Conservation (phyloP, 2,113 vertebrate species). For the Halcyon senegalensis region DNA sequence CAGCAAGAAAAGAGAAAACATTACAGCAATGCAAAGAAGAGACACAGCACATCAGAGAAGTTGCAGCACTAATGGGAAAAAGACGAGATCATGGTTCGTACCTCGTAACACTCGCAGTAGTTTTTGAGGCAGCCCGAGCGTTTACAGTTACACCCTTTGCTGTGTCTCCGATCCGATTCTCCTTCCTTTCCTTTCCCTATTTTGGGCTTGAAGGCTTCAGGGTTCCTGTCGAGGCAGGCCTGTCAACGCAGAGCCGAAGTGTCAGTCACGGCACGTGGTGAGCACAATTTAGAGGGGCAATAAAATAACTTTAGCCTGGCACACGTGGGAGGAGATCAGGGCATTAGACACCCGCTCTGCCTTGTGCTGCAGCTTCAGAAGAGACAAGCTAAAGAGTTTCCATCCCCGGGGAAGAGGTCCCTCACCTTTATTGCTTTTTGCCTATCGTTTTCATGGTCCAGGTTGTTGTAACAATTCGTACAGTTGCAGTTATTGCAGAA, state of each 20-base stretch:
- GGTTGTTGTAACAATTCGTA: slow-evolving; percentile 98
- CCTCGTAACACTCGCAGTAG: slow-evolving; percentile 99
- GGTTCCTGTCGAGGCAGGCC: slow-evolving; percentile 97
- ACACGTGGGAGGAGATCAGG: background rate
- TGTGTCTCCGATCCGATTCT: slow-evolving; percentile 94
- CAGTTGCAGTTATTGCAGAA: slow-evolving; percentile 99
- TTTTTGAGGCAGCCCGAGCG: slow-evolving; percentile 97
- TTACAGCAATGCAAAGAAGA: background rate
- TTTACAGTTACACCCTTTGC: slow-evolving; percentile 98
- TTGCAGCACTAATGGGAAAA: background rate
- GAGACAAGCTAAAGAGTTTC: background rate
- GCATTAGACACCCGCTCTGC: background rate
- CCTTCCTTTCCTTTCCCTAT: slow-evolving; percentile 98
- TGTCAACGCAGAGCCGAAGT: slow-evolving; percentile 68
- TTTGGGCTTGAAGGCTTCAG: slow-evolving; percentile 98
- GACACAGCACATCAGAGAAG: background rate
- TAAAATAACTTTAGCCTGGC: background rate
- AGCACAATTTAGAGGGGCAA: background rate
- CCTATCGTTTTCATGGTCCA: slow-evolving; percentile 96
- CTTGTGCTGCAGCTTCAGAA: background rate
- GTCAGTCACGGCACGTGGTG: background rate
- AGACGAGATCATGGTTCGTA: slow-evolving; percentile 26
- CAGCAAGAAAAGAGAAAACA: background rate
- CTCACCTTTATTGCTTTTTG: slow-evolving; percentile 98
- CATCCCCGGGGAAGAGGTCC: background rate